phyloP scores from a whole-genome alignment of 2,797 vertebrate genomes.

The Mycteria americana region DNA sequence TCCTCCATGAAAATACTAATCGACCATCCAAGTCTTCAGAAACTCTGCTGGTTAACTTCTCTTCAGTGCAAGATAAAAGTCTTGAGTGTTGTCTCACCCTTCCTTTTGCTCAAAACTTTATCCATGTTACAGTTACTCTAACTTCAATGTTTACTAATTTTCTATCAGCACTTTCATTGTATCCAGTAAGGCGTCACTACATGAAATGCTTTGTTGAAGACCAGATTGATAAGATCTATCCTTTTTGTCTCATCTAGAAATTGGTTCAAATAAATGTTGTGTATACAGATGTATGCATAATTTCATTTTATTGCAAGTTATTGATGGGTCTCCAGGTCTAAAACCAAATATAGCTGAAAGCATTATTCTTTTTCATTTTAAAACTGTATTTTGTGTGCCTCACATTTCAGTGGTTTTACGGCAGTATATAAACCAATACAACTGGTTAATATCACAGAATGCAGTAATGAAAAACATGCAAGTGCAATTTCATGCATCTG shows the following conservation, averaged over 20 bases:
- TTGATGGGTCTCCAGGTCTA: not conserved
- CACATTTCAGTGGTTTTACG: slow-evolving; percentile 12
- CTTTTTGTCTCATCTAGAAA: not conserved
- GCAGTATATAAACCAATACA: slow-evolving; percentile 5
- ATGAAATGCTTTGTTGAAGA: not conserved
- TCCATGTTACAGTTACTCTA: not conserved
- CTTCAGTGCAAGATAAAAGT: not conserved
- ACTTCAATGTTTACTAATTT: not conserved
- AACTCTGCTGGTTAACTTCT: not conserved
- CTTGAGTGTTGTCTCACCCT: rapidly evolving
- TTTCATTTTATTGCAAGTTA: not conserved
- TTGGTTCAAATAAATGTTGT: not conserved
- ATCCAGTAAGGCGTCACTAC: not conserved
- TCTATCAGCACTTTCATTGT: not conserved
- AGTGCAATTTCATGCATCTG: not conserved
- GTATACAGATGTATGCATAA: not conserved
- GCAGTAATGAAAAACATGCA: not conserved
- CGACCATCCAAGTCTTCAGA: not conserved
- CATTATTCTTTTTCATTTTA: not conserved
- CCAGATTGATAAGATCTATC: not conserved
- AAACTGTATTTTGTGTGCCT: not conserved
- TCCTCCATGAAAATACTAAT: not conserved
- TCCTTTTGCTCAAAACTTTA: not conserved
- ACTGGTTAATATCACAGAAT: not conserved
- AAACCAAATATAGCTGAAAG: not conserved